Conservation (phyloP, 2,113 vertebrate genomes). For the Sinocyclocheilus grahami region DNA sequence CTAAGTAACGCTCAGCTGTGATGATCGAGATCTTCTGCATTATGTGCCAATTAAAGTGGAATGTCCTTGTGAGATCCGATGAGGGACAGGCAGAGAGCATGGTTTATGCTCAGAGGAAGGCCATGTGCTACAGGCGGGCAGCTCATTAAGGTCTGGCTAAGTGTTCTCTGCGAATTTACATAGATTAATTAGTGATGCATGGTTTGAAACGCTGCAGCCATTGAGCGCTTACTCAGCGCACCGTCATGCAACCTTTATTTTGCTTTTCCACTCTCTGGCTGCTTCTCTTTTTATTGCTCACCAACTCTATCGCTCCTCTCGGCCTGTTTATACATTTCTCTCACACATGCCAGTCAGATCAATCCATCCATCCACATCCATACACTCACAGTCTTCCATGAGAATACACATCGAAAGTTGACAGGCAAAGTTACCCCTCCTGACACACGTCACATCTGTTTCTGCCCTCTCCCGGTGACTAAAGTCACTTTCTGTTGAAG, state of each 20-base stretch:
- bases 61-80: not conserved
- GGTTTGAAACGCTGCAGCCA: not conserved
- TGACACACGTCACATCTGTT: not conserved
- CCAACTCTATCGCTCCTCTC: not conserved
- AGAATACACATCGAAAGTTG: conserved; percentile 18
- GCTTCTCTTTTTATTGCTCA: not conserved
- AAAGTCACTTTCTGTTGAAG: conserved; percentile 10
- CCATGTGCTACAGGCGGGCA: not conserved
- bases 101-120: not conserved
- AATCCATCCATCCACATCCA: not conserved
- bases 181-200: not conserved
- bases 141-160: conserved; percentile 15
- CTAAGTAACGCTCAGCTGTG: not conserved
- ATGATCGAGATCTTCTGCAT: not conserved
- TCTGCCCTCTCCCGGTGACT: not conserved
- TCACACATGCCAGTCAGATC: conserved; percentile 3
- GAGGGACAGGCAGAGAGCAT: not conserved
- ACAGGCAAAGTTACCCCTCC: not conserved
- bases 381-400: not conserved
- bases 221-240: not conserved
- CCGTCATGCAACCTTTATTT: not conserved
- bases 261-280: not conserved
- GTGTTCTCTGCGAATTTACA: conserved; percentile 22
- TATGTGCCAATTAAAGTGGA: not conserved
- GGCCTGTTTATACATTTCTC: not conserved